Conservation (phyloP, 2,797 vertebrate species). For the Threskiornis aethiopicus region DNA sequence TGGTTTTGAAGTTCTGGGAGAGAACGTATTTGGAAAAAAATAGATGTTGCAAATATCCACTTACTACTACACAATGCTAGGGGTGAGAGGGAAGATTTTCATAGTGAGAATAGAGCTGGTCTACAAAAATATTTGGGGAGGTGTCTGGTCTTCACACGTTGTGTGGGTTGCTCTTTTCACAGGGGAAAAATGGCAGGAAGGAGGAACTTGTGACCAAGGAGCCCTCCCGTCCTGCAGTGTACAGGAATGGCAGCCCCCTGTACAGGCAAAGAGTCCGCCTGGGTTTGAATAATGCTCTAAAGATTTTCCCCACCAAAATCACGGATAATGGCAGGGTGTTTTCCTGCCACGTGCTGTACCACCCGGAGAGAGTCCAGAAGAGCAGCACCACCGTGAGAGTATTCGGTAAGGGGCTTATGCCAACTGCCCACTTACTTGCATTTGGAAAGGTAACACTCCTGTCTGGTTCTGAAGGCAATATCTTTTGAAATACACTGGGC, state of each 20-base stretch:
- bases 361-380: conserved; percentile 3
- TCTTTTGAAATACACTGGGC: not conserved
- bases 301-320: conserved; percentile 48
- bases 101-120: not conserved
- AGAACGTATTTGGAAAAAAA: not conserved
- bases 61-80: not conserved
- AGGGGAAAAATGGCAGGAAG: conserved; percentile 47
- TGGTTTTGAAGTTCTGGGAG: not conserved
- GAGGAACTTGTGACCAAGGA: conserved; percentile 35
- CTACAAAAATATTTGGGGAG: not conserved
- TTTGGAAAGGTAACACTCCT: not conserved
- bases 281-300: not conserved
- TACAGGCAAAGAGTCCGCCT: conserved; percentile 5
- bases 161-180: not conserved
- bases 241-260: not conserved
- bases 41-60: not conserved
- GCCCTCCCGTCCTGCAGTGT: not conserved
- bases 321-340: conserved; percentile 51
- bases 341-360: not conserved
- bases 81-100: not conserved
- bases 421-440: not conserved
- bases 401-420: conserved; percentile 48
- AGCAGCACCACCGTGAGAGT: conserved; percentile 61
- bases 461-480: not conserved
- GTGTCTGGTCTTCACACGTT: not conserved